Evolutionary conservation across 2,797 vertebrate species (phyloP), one percentile per base, ranked within the genome.

Genomic region (Mormyrus proboscirostris): DNA sequence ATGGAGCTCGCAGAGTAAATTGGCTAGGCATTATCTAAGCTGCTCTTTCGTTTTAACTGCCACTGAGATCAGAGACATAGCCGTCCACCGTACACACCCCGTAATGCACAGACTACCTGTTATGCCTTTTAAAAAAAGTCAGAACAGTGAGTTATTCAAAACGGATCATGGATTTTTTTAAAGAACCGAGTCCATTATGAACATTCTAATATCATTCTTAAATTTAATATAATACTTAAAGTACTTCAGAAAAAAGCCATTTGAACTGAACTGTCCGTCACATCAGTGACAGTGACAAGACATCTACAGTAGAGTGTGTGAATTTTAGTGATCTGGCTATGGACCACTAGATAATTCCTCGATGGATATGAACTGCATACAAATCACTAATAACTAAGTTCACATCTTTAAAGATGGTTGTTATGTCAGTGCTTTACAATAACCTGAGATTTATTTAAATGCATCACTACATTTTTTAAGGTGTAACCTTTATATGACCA

Each of bases 401-500:
- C 8, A 47, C 8, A 8, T 82, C 19, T 47, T 47, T 82, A 82
- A 82, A 38, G 69, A 82, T 19, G 16, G 38, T 41, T 19, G 73
- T 79, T 41, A 44, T 79, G 33, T 44, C 29, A 73, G 25, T 73
- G 69, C 33, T 33, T 76, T 76, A 41, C 93, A 93, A 90, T 91
- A 93, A 93, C 93, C 92, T 91, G 89, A 92, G 91, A 91, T 92
- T 94, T 92, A 94, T 95, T 96, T 90, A 91, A 92, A 93, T 91
- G 90, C 91, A 91, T 94, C 89, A 90, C 91, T 90, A 93, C 92
- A 92, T 92, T 94, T 92, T 88, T 4, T 92, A 94, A 93, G 92
- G 92, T 89, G 93, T 91, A 92, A 94, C 92, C 91, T 94, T 92
- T 91, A 88, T 91, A 94, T 92, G 92, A 95, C 94, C 92, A 91